Conservation (phyloP, 35 echinoderm and acorn worm genomes). For the Ophiothrix spiculata region DNA sequence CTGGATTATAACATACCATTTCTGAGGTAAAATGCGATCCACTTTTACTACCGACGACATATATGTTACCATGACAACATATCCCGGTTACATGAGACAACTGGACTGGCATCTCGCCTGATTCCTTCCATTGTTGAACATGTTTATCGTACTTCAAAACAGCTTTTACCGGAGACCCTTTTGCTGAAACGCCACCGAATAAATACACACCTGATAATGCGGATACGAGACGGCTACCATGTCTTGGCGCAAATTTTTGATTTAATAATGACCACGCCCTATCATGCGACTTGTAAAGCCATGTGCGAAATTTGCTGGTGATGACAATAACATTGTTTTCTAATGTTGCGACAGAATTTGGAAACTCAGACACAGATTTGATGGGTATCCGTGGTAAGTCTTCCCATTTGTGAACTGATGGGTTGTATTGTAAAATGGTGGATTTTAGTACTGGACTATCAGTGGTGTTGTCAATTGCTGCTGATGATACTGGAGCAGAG, state of each 20-base stretch:
- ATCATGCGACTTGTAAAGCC: not conserved
- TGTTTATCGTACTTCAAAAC: not conserved
- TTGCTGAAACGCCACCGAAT: not conserved
- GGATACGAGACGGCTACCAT: slow-evolving; percentile 15
- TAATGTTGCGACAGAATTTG: not conserved
- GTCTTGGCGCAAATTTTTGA: not conserved
- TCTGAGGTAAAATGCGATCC: slow-evolving; percentile 14
- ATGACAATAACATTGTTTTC: slow-evolving; percentile 8
- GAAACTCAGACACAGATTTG: not conserved
- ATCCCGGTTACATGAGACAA: not conserved
- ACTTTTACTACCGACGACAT: not conserved
- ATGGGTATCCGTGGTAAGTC: not conserved
- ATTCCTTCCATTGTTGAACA: slow-evolving; percentile 21
- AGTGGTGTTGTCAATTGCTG: no score
- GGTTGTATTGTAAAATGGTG: not conserved
- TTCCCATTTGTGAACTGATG: slow-evolving; percentile 7
- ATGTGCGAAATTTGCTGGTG: slow-evolving; percentile 7
- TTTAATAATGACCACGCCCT: slow-evolving; percentile 16
- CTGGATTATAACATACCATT: slow-evolving; percentile 9
- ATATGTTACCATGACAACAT: slow-evolving; percentile 14
- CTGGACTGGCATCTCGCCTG: not conserved
- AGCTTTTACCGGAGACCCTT: not conserved
- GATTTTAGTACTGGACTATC: not conserved
- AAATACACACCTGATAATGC: not conserved
- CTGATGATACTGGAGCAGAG: no score